phyloP scores from a whole-genome alignment of 2,113 vertebrate species.

The Nesogale talazaci region DNA sequence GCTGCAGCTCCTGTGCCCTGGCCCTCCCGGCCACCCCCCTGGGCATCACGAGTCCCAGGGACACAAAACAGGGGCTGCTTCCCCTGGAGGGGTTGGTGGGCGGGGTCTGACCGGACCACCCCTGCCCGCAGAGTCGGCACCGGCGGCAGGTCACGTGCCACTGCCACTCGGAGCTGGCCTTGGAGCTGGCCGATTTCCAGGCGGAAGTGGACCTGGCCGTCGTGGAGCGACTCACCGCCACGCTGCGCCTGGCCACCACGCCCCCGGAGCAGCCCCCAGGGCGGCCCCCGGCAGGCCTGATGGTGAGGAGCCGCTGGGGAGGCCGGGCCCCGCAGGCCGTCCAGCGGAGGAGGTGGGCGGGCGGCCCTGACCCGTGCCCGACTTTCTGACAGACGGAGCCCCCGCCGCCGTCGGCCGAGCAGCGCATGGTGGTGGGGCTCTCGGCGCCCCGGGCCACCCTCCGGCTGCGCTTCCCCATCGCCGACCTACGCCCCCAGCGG shows the following conservation, averaged over 20 bases:
- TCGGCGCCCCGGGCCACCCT: slow-evolving; percentile 88
- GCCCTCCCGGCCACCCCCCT: not conserved
- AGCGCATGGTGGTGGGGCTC: slow-evolving; percentile 77
- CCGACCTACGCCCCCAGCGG: slow-evolving; percentile 89
- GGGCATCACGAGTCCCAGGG: too few relatives aligned
- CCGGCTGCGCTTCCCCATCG: slow-evolving; percentile 91
- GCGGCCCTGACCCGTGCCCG: not conserved
- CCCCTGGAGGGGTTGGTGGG: not conserved
- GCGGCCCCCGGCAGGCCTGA: slow-evolving; percentile 27
- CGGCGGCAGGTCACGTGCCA: slow-evolving; percentile 63
- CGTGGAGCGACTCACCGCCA: slow-evolving; percentile 80
- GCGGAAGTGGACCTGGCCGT: slow-evolving; percentile 82
- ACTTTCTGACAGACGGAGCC: slow-evolving; percentile 67
- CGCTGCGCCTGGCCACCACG: slow-evolving; percentile 62
- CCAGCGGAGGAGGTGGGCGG: too few relatives aligned
- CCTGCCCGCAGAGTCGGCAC: slow-evolving; percentile 72
- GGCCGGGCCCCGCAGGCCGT: not conserved
- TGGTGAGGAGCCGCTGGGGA: slow-evolving; percentile 54
- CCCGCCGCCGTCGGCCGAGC: slow-evolving; percentile 29
- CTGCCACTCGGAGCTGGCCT: slow-evolving; percentile 78
- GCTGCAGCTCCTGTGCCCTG: not conserved
- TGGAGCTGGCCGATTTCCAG: slow-evolving; percentile 81
- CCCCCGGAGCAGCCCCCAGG: not conserved
- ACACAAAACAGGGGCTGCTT: not conserved
- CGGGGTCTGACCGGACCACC: not conserved